Evolutionary conservation across 2,888 invertebrate species (phyloP).

Genomic region (Epistrophella euchroma): DNA sequence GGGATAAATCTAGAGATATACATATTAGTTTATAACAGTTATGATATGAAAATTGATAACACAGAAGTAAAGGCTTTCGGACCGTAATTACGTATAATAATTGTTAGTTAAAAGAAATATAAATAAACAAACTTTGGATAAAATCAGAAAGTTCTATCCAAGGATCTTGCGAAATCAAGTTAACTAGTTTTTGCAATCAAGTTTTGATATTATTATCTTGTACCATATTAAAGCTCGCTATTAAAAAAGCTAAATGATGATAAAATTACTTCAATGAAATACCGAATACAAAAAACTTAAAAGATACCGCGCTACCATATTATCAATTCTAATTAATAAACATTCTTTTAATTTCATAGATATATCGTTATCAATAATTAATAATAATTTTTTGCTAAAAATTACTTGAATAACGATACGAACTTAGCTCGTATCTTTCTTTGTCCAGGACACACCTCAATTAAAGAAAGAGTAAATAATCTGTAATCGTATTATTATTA

Average conservation of each 20-base stretch:
- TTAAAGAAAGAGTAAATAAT: background rate
- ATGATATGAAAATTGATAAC: no score
- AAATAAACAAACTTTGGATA: no score
- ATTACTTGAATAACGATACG: background rate
- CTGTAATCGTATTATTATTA: background rate
- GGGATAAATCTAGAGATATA: no score
- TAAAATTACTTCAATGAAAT: background rate
- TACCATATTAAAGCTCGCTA: background rate
- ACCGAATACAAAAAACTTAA: background rate
- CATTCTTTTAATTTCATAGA: no score
- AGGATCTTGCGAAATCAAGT: no score
- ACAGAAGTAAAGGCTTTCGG: no score
- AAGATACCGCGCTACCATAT: background rate
- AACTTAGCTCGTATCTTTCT: background rate
- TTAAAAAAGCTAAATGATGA: background rate
- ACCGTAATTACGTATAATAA: no score
- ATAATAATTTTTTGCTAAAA: background rate
- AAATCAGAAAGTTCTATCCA: no score
- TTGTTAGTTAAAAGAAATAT: no score
- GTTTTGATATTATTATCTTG: background rate
- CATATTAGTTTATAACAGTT: no score
- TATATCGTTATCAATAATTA: conserved; percentile 5
- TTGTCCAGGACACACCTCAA: background rate
- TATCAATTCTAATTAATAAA: background rate
- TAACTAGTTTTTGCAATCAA: no score